Conservation (phyloP, 2,797 vertebrate species). For the Balearica regulorum region DNA sequence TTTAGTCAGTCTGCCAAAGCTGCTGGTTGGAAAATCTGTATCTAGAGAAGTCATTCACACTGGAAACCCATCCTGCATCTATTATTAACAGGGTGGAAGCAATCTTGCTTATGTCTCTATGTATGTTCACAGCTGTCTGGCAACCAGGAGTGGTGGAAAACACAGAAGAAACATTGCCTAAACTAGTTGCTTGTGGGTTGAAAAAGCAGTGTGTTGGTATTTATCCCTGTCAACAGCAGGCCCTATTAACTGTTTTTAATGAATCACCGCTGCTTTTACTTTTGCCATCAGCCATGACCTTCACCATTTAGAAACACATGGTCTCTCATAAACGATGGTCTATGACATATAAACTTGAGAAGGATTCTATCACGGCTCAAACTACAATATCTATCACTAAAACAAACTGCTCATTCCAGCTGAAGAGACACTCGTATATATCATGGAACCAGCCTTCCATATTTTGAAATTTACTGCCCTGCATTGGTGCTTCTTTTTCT, state of each 20-base stretch:
- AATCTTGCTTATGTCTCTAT: conserved; percentile 39
- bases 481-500: conserved; percentile 53
- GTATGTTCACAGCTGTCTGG: conserved; percentile 45
- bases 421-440: conserved; percentile 82
- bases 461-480: conserved; percentile 78
- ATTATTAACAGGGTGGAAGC: conserved; percentile 33
- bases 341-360: conserved; percentile 77
- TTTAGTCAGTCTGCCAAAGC: conserved; percentile 2
- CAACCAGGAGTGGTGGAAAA: neutral
- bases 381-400: conserved; percentile 88
- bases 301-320: conserved; percentile 83
- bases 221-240: conserved; percentile 73
- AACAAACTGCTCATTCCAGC: conserved; percentile 88
- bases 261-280: conserved; percentile 80
- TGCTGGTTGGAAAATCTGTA: conserved; percentile 4
- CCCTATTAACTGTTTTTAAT: conserved; percentile 82
- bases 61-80: conserved; percentile 21
- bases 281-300: conserved; percentile 88
- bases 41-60: conserved; percentile 7
- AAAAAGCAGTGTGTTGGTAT: conserved; percentile 65
- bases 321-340: conserved; percentile 77
- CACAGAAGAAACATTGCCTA: conserved; percentile 58
- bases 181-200: conserved; percentile 57
- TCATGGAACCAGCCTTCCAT: conserved; percentile 84
- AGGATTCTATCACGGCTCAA: conserved; percentile 81